These are phyloP conservation scores for Plumapathes pennacea DNA, from an alignment of 92 coral and sea anemone species.

Conservation along the genomic window DNA sequence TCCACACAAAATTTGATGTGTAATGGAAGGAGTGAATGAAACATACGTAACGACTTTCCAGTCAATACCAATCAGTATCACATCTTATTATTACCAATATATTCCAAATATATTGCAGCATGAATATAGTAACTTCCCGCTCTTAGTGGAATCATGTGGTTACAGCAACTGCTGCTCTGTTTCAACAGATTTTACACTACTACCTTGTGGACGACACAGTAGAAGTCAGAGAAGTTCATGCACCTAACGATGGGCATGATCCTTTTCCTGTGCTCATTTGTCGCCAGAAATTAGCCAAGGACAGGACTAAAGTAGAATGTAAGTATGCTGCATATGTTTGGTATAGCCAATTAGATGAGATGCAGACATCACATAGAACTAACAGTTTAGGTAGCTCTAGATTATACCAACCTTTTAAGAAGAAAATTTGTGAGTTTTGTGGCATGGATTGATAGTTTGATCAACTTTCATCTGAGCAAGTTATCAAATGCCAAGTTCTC, in stretches of 20 bases:
- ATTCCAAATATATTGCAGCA: neutral
- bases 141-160: neutral
- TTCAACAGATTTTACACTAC: conserved; percentile 83
- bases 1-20: neutral
- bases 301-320: conserved; percentile 88
- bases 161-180: neutral
- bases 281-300: conserved; percentile 87
- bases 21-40: too few species aligned
- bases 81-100: neutral
- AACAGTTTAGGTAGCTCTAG: too few species aligned
- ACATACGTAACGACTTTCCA: neutral
- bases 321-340: too few species aligned
- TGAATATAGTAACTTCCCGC: neutral
- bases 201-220: conserved; percentile 98
- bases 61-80: neutral
- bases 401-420: too few species aligned
- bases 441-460: too few species aligned
- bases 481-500: too few species aligned
- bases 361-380: too few species aligned
- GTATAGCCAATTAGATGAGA: too few species aligned
- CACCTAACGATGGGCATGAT: conserved; percentile 90
- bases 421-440: too few species aligned
- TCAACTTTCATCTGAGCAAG: too few species aligned
- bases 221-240: conserved; percentile 93
- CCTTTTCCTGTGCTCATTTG: conserved; percentile 98